Evolutionary conservation across 2,797 vertebrate genomes (phyloP).

Genomic region (Enteromius fasciolatus): DNA sequence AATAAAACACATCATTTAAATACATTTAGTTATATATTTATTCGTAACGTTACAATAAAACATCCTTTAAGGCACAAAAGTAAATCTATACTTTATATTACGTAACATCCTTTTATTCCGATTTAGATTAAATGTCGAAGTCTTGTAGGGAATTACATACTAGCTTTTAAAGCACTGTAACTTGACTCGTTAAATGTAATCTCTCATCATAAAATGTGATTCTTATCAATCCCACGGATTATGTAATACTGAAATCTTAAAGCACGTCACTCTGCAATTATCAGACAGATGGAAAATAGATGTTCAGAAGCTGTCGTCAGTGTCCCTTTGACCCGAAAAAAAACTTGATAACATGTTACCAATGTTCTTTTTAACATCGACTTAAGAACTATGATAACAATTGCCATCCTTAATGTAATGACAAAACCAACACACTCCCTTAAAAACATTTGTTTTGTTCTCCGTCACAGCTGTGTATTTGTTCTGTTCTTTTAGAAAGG

Average conservation of each 20-base stretch:
- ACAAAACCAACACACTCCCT: background rate
- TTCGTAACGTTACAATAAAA: background rate
- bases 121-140: background rate
- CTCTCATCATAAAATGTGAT: background rate
- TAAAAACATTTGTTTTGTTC: background rate
- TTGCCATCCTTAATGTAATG: background rate
- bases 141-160: background rate
- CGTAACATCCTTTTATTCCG: slow-evolving; percentile 10
- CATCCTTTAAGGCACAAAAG: background rate
- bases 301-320: slow-evolving; percentile 21
- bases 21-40: background rate
- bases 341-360: background rate
- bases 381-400: slow-evolving; percentile 5
- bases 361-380: background rate
- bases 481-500: background rate
- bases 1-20: background rate
- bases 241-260: slow-evolving; percentile 3
- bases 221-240: background rate
- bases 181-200: background rate
- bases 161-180: slow-evolving; percentile 4
- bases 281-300: slow-evolving; percentile 34
- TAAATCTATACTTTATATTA: background rate
- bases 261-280: slow-evolving; percentile 17
- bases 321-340: slow-evolving; percentile 3
- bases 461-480: background rate